Percentiles rank a stretch among this genome's conserved stretches.
These are phyloP conservation scores for Eulithis prunata DNA, from an alignment of 2,888 invertebrate species.

Conservation along the genomic window DNA sequence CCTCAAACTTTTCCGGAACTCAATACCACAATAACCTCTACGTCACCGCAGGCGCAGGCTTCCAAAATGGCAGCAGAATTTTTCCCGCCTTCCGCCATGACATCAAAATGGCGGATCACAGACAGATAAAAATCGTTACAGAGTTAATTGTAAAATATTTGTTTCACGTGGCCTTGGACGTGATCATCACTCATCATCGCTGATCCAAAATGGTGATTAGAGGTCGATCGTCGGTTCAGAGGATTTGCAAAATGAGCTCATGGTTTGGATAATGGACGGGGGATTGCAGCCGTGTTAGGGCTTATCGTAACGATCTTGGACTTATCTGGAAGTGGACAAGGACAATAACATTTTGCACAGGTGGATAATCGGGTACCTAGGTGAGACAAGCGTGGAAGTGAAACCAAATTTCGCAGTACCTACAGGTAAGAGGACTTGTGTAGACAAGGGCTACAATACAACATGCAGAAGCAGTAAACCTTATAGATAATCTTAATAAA, in stretches of 20 bases:
- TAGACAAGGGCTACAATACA: no score
- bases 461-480: no score
- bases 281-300: constrained; percentile 54
- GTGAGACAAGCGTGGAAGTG: no score
- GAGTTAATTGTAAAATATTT: constrained; percentile 68
- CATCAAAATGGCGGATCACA: constrained; percentile 51
- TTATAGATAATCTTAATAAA: no score
- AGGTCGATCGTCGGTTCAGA: constrained; percentile 76
- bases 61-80: constrained; percentile 55
- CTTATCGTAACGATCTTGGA: constrained; percentile 43
- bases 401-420: no score
- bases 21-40: constrained; percentile 56
- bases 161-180: constrained; percentile 74
- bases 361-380: neutral
- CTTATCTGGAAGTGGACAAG: constrained; percentile 38
- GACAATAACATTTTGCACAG: constrained; percentile 33
- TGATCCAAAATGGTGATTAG: constrained; percentile 68
- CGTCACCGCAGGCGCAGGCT: constrained; percentile 41
- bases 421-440: no score
- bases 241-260: constrained; percentile 60
- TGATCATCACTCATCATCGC: constrained; percentile 71
- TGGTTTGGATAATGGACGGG: constrained; percentile 54
- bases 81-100: constrained; percentile 39
- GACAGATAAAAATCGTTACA: constrained; percentile 47
- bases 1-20: constrained; percentile 79